A percentile compares a stretch with the other conserved stretches of the same genome.
Evolutionary conservation across 2,888 invertebrate species (phyloP).

Genomic region (Notocelia uddmanniana): DNA sequence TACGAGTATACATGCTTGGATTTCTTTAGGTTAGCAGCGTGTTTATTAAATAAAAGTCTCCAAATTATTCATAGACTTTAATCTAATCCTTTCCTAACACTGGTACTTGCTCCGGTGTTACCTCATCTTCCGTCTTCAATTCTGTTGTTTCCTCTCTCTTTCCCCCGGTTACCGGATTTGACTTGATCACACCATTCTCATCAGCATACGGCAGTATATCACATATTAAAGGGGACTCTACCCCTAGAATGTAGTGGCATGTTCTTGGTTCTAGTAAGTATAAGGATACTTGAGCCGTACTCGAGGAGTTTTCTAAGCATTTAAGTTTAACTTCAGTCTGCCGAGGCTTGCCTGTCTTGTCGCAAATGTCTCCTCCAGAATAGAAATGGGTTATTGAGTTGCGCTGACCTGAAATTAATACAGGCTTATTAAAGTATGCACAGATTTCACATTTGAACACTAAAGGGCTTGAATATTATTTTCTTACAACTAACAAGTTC

Average conservation of each 20-base stretch:
- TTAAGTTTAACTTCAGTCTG: conserved; percentile 95
- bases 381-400: conserved; percentile 95
- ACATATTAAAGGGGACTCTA: conserved; percentile 96
- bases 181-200: conserved; percentile 89
- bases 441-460: too few species aligned
- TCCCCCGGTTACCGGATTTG: conserved; percentile 54
- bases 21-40: too few species aligned
- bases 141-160: conserved; percentile 54
- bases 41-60: conserved; percentile 13
- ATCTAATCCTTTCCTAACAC: conserved; percentile 69
- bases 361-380: conserved; percentile 94
- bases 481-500: neutral
- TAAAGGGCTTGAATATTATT: neutral
- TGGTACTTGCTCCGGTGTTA: conserved; percentile 55
- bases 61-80: conserved; percentile 37
- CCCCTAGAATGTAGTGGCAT: conserved; percentile 97
- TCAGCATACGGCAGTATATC: conserved; percentile 93
- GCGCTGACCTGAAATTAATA: conserved; percentile 75
- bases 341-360: conserved; percentile 91
- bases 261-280: conserved; percentile 96
- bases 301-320: conserved; percentile 89
- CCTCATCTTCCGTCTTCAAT: conserved; percentile 56
- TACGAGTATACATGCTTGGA: too few species aligned
- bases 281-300: conserved; percentile 93
- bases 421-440: neutral